Conservation (phyloP, 2,797 vertebrate genomes). For the Lacerta bilineata region DNA sequence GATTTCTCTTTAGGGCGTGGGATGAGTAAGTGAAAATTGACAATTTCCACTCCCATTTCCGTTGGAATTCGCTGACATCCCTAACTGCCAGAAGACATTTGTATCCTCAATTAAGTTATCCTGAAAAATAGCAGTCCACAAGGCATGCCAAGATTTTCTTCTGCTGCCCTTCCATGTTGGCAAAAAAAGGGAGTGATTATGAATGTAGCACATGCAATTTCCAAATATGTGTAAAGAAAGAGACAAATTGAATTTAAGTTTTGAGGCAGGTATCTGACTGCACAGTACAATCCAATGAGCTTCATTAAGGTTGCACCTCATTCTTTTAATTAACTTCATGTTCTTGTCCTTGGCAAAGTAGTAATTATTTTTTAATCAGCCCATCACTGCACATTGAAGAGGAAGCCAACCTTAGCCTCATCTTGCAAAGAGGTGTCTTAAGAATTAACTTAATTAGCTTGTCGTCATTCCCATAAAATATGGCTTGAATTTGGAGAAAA, state of each 20-base stretch:
- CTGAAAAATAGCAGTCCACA: background rate
- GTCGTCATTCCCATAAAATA: conserved; percentile 83
- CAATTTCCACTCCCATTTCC: too few relatives aligned
- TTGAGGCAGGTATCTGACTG: conserved; percentile 65
- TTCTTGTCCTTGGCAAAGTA: conserved; percentile 82
- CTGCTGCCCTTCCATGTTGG: background rate
- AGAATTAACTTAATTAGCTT: conserved; percentile 87
- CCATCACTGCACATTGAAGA: conserved; percentile 72
- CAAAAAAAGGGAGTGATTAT: background rate
- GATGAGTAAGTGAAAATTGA: too few relatives aligned
- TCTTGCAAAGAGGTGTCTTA: conserved; percentile 82
- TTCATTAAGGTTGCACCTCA: conserved; percentile 81
- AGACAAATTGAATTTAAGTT: conserved; percentile 49
- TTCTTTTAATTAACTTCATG: conserved; percentile 87
- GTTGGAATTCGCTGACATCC: too few relatives aligned
- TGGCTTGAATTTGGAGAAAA: conserved; percentile 72
- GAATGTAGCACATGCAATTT: background rate
- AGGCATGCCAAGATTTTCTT: conserved; percentile 13
- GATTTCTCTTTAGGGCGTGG: too few relatives aligned
- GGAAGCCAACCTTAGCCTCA: conserved; percentile 79
- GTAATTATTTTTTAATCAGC: conserved; percentile 88
- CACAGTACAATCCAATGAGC: conserved; percentile 70
- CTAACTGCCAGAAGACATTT: background rate
- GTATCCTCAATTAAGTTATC: conserved; percentile 3
- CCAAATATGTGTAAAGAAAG: conserved; percentile 41